These are phyloP conservation scores for Rugalucina vietnamica DNA, from an alignment of 2,888 invertebrate species.

Conservation along the genomic window DNA sequence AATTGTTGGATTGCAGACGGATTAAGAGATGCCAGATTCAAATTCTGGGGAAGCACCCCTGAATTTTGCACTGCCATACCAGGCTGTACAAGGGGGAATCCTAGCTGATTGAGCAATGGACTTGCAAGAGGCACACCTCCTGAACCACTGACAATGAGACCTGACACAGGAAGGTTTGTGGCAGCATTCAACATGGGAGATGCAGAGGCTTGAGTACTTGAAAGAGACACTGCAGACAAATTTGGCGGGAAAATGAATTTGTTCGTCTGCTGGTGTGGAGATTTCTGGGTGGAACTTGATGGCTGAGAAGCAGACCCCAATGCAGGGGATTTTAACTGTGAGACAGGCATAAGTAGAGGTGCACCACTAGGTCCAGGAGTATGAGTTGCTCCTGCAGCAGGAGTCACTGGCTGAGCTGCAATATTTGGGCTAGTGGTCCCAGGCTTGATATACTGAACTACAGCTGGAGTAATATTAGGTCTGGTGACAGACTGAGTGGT, in stretches of 20 bases:
- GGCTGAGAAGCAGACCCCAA: not conserved
- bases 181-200: constrained; percentile 54
- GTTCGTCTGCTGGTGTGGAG: not conserved
- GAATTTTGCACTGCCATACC: constrained; percentile 41
- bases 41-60: constrained; percentile 25
- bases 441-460: not conserved
- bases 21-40: not conserved
- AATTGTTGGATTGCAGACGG: constrained; percentile 3
- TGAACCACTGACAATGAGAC: constrained; percentile 32
- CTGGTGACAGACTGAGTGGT: not conserved
- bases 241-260: constrained; percentile 6
- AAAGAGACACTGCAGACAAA: not conserved
- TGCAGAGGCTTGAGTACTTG: constrained; percentile 33
- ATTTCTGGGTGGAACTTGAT: not conserved
- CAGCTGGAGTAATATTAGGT: not conserved
- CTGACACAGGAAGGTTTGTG: too few relatives aligned
- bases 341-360: constrained; percentile 3
- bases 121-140: constrained; percentile 49
- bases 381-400: not conserved
- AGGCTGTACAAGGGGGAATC: constrained; percentile 47
- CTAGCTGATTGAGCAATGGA: constrained; percentile 44
- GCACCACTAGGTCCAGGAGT: not conserved
- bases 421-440: not conserved
- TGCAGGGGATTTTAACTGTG: constrained; percentile 19
- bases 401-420: not conserved